Conservation (phyloP, 2,888 invertebrate species). For the Plusia festucae region DNA sequence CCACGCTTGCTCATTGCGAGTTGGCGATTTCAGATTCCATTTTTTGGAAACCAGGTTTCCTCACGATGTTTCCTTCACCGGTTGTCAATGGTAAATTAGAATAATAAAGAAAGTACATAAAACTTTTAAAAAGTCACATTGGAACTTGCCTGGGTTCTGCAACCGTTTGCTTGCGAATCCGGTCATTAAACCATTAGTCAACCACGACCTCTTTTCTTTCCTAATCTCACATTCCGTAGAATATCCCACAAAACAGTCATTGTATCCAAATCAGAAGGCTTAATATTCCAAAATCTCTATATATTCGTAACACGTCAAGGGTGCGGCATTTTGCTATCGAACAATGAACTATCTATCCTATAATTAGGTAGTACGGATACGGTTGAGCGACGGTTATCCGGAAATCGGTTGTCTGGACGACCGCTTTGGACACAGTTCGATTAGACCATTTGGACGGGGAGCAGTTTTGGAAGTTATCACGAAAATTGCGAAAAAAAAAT, state of each 20-base stretch:
- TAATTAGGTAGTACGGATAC: constrained; percentile 47
- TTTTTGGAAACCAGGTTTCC: too few species aligned
- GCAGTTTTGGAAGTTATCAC: constrained; percentile 16
- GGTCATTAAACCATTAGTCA: too few species aligned
- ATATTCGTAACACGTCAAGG: not conserved
- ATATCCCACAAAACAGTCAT: not conserved
- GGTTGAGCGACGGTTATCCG: constrained; percentile 48
- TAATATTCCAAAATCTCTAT: not conserved
- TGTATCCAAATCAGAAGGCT: not conserved
- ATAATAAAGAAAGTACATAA: too few species aligned
- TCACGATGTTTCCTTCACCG: too few species aligned
- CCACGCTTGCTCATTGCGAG: too few species aligned
- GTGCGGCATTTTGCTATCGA: constrained; percentile 18
- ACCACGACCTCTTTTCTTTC: too few species aligned
- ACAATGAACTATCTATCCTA: constrained; percentile 38
- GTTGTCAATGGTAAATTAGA: too few species aligned
- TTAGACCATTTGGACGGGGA: constrained; percentile 30
- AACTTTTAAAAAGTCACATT: too few species aligned
- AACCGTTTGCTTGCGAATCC: too few species aligned
- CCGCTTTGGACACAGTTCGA: constrained; percentile 38
- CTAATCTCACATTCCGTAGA: not conserved
- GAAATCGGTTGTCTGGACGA: constrained; percentile 51
- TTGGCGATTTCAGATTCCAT: too few species aligned
- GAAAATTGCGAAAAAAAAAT: constrained; percentile 9
- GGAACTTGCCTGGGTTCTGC: too few species aligned